Base-by-base conservation (phyloP, 1,140 invertebrate species). In the Belonocnema kinseyi region DNA sequence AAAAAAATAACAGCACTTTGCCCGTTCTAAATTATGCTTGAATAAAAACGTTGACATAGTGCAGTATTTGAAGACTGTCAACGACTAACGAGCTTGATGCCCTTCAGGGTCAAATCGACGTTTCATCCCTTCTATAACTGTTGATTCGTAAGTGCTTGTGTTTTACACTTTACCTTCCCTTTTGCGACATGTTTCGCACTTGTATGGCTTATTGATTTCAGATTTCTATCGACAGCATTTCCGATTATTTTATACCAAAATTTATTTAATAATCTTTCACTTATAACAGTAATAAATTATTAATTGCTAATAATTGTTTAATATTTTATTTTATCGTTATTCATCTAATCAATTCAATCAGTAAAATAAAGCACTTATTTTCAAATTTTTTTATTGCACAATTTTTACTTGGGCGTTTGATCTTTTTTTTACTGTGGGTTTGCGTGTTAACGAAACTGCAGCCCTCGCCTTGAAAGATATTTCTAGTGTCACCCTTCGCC, bases 51-150 rank as follows among this genome's bases (percentile, higher is more conserved):
- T 33, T 70, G 40, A 17, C n/a, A 16, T 40, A 70, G 53, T 54
- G 16, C 26, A n/a, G 19, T 54, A 54, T 54, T 54, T 17, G 53
- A 19, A n/a, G n/a, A 17, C n/a, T 12, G 21, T 84, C 76, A 76
- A 80, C 82, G 61, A 73, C 83, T 84, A 84, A 84, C 79, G 83
- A 84, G 83, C 83, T 84, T 82, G 81, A 81, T 77, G 78, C 75
- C 78, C 78, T 77, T 82, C 83, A 84, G 83, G 83, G 81, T 84
- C 81, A 75, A 17, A 81, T 50, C 72, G 50, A 50, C 51, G 46
- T 13, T 54, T 54, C 50, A 7, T 16, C 71, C 53, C 52, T 14
- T 26, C 19, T 33, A 12, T 12, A 0, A 3, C 56, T 58, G 10
- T 11, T 26, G 56, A 12, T 4, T 58, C 19, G 26, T 26, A 58